phyloP scores from a whole-genome alignment of 1,140 invertebrate species.

The Venustaconcha ellipsiformis region DNA sequence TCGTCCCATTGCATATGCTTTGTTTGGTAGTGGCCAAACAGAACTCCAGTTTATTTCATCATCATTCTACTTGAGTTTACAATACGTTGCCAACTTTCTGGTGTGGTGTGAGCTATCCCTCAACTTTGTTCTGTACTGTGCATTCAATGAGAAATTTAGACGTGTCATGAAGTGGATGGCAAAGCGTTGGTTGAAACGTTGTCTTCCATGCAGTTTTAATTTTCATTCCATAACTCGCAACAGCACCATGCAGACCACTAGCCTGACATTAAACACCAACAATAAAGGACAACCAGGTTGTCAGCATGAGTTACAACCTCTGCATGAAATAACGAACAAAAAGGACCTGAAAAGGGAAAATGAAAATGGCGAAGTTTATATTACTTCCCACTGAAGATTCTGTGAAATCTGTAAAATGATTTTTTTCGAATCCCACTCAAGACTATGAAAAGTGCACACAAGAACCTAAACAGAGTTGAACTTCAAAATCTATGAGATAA shows the following conservation, averaged over 20 bases:
- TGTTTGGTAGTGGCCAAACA: slow-evolving; percentile 45
- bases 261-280: slow-evolving; percentile 40
- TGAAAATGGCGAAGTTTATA: too few species aligned
- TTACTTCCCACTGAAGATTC: too few species aligned
- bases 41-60: slow-evolving; percentile 32
- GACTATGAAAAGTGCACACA: too few species aligned
- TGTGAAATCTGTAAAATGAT: too few species aligned
- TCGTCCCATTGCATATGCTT: slow-evolving; percentile 46
- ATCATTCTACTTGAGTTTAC: slow-evolving; percentile 40
- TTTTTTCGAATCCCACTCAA: too few species aligned
- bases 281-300: slow-evolving; percentile 32
- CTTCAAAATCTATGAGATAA: too few species aligned
- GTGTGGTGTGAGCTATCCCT: slow-evolving; percentile 58
- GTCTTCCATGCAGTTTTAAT: slow-evolving; percentile 38
- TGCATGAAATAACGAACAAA: slow-evolving; percentile 8
- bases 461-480: too few species aligned
- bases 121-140: slow-evolving; percentile 61
- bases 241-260: slow-evolving; percentile 41
- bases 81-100: slow-evolving; percentile 48
- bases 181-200: slow-evolving; percentile 28
- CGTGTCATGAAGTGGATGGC: slow-evolving; percentile 42
- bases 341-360: too few species aligned
- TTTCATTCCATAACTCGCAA: slow-evolving; percentile 40
- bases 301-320: slow-evolving; percentile 23
- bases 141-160: slow-evolving; percentile 61